phyloP scores from a whole-genome alignment of 2,888 invertebrate genomes.

The Petrolisthes manimaculis region DNA sequence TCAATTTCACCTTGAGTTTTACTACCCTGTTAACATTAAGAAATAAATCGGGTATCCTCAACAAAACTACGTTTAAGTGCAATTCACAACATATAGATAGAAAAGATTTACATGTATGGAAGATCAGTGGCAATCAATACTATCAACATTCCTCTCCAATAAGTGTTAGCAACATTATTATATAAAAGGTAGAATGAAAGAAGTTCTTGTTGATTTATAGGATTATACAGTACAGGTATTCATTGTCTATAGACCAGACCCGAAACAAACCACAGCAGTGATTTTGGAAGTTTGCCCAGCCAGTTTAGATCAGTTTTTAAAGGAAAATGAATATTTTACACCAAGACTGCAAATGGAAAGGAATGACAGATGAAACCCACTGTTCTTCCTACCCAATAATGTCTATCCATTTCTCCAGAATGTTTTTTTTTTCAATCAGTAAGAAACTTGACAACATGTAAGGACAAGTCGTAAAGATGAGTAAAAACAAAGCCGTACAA shows the following conservation, averaged over 20 bases:
- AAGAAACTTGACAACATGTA: slow-evolving; percentile 53
- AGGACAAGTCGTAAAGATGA: slow-evolving; percentile 48
- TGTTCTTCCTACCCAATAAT: slow-evolving; percentile 35
- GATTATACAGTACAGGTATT: too few species aligned
- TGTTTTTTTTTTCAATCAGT: slow-evolving; percentile 33
- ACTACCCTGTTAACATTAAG: slow-evolving; percentile 31
- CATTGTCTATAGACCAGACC: too few species aligned
- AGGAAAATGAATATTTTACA: too few species aligned
- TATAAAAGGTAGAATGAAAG: slow-evolving; percentile 10
- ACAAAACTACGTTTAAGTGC: slow-evolving; percentile 49
- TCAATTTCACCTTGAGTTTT: slow-evolving; percentile 48
- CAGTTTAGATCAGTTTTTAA: too few species aligned
- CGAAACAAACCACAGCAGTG: too few species aligned
- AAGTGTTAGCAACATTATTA: background rate
- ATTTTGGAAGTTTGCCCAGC: too few species aligned
- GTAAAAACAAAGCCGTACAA: slow-evolving; percentile 52
- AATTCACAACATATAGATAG: slow-evolving; percentile 55
- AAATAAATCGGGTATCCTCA: slow-evolving; percentile 30
- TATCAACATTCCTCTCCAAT: background rate
- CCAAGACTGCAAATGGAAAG: background rate
- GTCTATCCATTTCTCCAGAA: slow-evolving; percentile 44
- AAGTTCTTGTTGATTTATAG: background rate
- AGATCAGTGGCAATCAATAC: slow-evolving; percentile 47
- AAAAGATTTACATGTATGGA: slow-evolving; percentile 47
- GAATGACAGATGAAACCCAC: slow-evolving; percentile 33